These are phyloP conservation scores for Tridacna gigas DNA, from an alignment of 2,888 invertebrate species.

Conservation along the genomic window DNA sequence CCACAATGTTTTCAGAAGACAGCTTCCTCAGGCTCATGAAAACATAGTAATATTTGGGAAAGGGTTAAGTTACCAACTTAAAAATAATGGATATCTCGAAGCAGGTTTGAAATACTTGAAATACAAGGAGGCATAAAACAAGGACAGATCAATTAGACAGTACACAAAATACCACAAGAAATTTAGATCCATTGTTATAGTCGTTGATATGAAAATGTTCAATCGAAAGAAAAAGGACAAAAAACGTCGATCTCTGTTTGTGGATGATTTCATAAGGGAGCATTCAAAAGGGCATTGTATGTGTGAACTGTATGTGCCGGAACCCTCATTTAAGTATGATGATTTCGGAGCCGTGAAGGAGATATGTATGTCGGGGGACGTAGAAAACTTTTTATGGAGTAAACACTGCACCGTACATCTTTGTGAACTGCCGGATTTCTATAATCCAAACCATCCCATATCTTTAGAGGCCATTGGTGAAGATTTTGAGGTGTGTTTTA, in stretches of 20 bases:
- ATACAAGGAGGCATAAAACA: no score
- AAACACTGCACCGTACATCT: constrained; percentile 53
- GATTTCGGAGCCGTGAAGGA: constrained; percentile 43
- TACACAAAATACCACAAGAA: no score
- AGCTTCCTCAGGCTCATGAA: neutral
- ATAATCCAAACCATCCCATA: constrained; percentile 23
- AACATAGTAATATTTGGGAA: neutral
- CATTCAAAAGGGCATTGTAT: constrained; percentile 39
- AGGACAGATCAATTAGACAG: no score
- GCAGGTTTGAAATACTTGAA: no score
- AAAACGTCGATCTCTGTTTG: constrained; percentile 43
- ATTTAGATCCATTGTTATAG: neutral
- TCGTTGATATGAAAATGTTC: neutral
- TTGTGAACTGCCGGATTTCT: constrained; percentile 45
- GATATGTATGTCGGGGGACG: constrained; percentile 36
- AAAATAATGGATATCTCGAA: no score
- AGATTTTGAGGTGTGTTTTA: constrained; percentile 46
- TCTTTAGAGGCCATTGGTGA: constrained; percentile 50
- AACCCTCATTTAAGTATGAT: constrained; percentile 46
- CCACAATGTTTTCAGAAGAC: neutral
- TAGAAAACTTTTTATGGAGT: constrained; percentile 28
- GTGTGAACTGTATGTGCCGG: constrained; percentile 54
- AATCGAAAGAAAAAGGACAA: constrained; percentile 6
- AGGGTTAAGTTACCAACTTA: neutral
- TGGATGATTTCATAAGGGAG: constrained; percentile 48